Evolutionary conservation across 2,797 vertebrate genomes (phyloP), one percentile per base, ranked within the genome.

Genomic region (Chrosomus eos): DNA sequence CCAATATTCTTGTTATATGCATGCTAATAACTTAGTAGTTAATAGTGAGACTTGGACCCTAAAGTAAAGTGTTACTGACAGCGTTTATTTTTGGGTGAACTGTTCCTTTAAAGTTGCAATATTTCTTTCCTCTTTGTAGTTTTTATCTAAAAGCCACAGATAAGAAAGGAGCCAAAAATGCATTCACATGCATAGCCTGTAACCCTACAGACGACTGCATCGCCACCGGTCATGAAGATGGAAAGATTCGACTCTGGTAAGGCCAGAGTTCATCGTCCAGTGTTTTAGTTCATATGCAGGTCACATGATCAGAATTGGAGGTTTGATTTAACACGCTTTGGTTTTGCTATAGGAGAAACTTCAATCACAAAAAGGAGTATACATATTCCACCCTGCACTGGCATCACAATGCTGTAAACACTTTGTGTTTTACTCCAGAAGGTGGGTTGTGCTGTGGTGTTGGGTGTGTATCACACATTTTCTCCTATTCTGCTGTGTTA

Each of bases 181-280:
- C 68, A 0, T 98, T 99, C 83, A 97, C 92, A 0, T 99, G 98
- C 0, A n/a, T 98, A 0, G 86, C 94, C 7, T 98, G 97, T 88
- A 97, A 99, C 89, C 98, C 98, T 0, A 94, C 90, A 0, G 96
- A 99, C 21, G 97, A 99, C 74, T 99, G 97, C 90, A 97, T 99
- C 1, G 97, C 97, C 45, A 97, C 96, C 0, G 98, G 98, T 28
- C 98, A 99, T 2, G 91, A 93, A 40, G 97, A 99, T 36, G 98
- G 98, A 66, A 98, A 97, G 91, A 99, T 99, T 55, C 96, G 98
- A 13, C 89, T 99, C 68, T 99, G 98, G 98, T 99, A 91, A 87
- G 18, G 2, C 45, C 28, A 31, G 13, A 21, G 5, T 38, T 60
- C 18, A 51, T n/a, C 2, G 0, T 23, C 10, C n/a, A 0, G 1